A percentile compares a stretch with the other conserved stretches of the same genome.
Evolutionary conservation across 2,797 vertebrate species (phyloP).

Genomic region (Taenioides sp.): DNA sequence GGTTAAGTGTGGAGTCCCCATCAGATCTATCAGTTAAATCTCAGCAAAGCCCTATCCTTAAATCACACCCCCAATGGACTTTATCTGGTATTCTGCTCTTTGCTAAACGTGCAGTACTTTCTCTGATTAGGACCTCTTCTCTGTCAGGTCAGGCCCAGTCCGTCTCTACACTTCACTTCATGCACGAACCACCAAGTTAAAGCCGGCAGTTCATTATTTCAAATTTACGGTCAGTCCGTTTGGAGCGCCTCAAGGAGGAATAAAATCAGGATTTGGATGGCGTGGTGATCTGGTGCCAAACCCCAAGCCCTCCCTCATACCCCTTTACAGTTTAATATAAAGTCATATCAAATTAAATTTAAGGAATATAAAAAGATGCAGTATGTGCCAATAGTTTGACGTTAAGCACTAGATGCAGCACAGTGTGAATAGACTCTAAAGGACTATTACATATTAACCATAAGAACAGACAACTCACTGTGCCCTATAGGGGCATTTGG

Average conservation of each 20-base stretch:
- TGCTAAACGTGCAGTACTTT: constrained; percentile 28
- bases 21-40: constrained; percentile 13
- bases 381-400: constrained; percentile 42
- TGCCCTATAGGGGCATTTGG: constrained; percentile 23
- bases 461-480: constrained; percentile 4
- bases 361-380: constrained; percentile 54
- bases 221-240: constrained; percentile 76
- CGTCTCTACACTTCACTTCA: constrained; percentile 40
- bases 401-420: constrained; percentile 33
- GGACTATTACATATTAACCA: background rate
- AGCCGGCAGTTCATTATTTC: constrained; percentile 73
- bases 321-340: constrained; percentile 68
- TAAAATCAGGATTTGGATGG: constrained; percentile 66
- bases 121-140: constrained; percentile 28
- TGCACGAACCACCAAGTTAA: constrained; percentile 50
- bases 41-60: constrained; percentile 44
- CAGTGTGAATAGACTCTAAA: constrained; percentile 5
- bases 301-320: constrained; percentile 45
- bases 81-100: constrained; percentile 24
- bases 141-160: constrained; percentile 34
- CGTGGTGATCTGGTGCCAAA: constrained; percentile 57
- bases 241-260: constrained; percentile 67
- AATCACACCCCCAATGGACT: constrained; percentile 30
- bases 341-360: constrained; percentile 71
- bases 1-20: constrained; percentile 14